Base-by-base conservation (phyloP, 2,797 vertebrate genomes). In the Melanogrammus aeglefinus region DNA sequence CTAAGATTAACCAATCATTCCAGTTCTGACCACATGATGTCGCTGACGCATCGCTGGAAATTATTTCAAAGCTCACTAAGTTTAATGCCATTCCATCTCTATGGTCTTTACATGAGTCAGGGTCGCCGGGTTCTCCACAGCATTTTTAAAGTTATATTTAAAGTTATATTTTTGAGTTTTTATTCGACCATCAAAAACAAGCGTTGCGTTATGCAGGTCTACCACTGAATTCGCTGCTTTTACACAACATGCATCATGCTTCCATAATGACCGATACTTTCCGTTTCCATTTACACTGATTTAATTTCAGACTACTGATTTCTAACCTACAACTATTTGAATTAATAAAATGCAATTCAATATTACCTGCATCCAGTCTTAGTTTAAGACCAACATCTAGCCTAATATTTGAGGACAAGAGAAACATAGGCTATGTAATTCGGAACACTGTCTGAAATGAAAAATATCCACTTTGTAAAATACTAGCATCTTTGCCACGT, bases 1-100 rank as follows among this genome's bases (percentile, higher is more conserved):
- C n/a, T 36, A 7, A 35, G 31, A 78, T 57, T 27, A 81, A 31
- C 35, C 78, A 92, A 87, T 83, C 85, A 78, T 12, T 10, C 76
- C 74, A 3, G 0, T 66, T 14, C 39, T 1, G n/a, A 73, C 91
- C 94, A 93, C 93, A 86, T 14, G 90, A 88, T 83, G 93, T 89
- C 91, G 41, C 84, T 90, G 83, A 38, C 83, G 84, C 78, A 82
- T 88, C 84, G 84, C 75, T 47, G n/a, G 84, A 18, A 2, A 29
- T 75, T 12, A 69, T 33, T 38, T 71, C n/a, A 38, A 7, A 38
- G 2, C 57, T 6, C 2, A 51, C 47, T 35, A 57, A 66, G 24
- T 78, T 57, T 44, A 44, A 44, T 14, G 3, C 38, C 72, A 6
- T 79, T 75, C 14, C 77, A 81, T 76, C 75, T 72, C 31, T 4